These are phyloP conservation scores for Camelus dromedarius DNA, from an alignment of 2,113 vertebrate genomes.

Conservation along the genomic window DNA sequence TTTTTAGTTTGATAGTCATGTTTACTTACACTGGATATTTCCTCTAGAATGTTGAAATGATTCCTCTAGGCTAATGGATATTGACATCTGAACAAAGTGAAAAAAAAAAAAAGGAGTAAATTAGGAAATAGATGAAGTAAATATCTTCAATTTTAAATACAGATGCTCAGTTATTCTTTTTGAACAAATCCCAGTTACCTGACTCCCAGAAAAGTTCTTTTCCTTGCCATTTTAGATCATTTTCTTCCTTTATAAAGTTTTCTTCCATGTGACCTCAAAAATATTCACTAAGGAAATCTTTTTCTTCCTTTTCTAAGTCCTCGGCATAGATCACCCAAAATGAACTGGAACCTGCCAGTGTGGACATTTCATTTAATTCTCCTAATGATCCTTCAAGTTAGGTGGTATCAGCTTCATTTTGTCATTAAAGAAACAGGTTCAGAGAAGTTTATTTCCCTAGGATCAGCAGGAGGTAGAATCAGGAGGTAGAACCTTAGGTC, in stretches of 20 bases:
- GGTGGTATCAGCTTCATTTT: slow-evolving; percentile 25
- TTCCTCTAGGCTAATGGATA: background rate
- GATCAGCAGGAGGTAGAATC: background rate
- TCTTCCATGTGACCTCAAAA: slow-evolving; percentile 41
- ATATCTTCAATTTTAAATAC: background rate
- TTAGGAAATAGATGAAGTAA: background rate
- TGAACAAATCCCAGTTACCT: background rate
- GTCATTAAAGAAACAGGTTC: slow-evolving; percentile 37
- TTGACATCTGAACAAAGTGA: slow-evolving; percentile 35
- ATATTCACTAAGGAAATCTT: slow-evolving; percentile 1
- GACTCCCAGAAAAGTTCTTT: slow-evolving; percentile 13
- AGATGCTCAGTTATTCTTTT: background rate
- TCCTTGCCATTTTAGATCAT: slow-evolving; percentile 45
- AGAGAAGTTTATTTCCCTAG: background rate
- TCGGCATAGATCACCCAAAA: background rate
- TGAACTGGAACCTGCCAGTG: background rate
- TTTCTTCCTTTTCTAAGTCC: background rate
- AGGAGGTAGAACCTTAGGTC: background rate
- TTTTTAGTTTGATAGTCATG: slow-evolving; percentile 20
- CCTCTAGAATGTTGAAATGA: background rate
- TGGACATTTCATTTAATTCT: slow-evolving; percentile 43
- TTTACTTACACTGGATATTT: slow-evolving; percentile 2
- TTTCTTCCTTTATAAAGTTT: slow-evolving; percentile 1
- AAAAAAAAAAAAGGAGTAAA: background rate
- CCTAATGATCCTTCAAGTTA: background rate